These are phyloP conservation scores for Antidorcas marsupialis DNA, from an alignment of 2,113 vertebrate species.

Conservation along the genomic window DNA sequence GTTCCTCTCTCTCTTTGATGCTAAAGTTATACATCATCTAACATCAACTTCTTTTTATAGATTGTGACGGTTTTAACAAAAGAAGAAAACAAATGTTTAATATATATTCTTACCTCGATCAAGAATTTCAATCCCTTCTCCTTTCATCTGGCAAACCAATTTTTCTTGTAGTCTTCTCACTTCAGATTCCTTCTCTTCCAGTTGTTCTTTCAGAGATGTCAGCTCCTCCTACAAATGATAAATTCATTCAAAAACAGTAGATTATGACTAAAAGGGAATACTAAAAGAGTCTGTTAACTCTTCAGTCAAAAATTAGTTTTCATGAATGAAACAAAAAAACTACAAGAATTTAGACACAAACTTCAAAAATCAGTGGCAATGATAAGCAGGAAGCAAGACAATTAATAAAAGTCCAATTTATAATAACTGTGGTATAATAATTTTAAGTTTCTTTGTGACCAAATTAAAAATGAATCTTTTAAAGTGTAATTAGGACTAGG, in stretches of 20 bases:
- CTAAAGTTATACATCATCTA: not conserved
- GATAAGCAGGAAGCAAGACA: not conserved
- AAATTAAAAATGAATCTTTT: not conserved
- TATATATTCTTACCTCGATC: conserved; percentile 86
- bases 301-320: not conserved
- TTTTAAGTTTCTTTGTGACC: not conserved
- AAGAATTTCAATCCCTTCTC: conserved; percentile 80
- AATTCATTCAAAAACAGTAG: not conserved
- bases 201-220: conserved; percentile 87
- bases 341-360: conserved; percentile 22
- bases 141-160: conserved; percentile 81
- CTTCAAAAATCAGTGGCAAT: not conserved
- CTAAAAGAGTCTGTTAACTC: not conserved
- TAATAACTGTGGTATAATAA: not conserved
- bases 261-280: not conserved
- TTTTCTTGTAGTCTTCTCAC: conserved; percentile 90
- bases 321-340: conserved; percentile 24
- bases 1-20: not conserved
- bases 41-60: not conserved
- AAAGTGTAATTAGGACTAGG: not conserved
- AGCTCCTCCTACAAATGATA: conserved; percentile 88
- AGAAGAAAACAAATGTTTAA: not conserved
- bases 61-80: not conserved
- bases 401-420: not conserved
- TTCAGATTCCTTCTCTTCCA: conserved; percentile 90